A percentile compares a stretch with the other conserved stretches of the same genome.
These are phyloP conservation scores for Paraplagusia blochii DNA, from an alignment of 2,113 vertebrate genomes.

Conservation along the genomic window DNA sequence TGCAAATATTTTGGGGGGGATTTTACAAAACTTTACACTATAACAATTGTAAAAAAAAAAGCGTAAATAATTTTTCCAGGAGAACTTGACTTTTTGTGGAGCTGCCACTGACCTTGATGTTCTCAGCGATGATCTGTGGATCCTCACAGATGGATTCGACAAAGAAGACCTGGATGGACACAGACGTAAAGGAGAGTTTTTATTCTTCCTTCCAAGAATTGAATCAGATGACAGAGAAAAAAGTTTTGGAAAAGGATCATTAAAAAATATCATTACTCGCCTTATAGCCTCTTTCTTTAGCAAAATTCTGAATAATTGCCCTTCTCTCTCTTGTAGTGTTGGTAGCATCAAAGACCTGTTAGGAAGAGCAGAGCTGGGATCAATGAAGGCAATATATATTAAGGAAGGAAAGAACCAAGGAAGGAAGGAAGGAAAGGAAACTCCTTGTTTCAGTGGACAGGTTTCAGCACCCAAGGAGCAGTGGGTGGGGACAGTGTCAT, in stretches of 20 bases:
- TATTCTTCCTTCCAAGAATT: too few relatives aligned
- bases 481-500: too few relatives aligned
- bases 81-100: not conserved
- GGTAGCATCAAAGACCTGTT: constrained; percentile 88
- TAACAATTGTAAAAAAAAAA: too few relatives aligned
- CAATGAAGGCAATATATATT: not conserved
- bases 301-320: constrained; percentile 77
- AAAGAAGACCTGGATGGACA: constrained; percentile 82
- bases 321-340: constrained; percentile 87
- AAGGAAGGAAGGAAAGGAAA: too few relatives aligned
- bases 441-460: too few relatives aligned
- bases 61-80: too few relatives aligned
- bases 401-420: not conserved
- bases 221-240: too few relatives aligned
- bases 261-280: constrained; percentile 47
- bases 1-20: constrained; percentile 30
- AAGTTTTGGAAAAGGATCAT: too few relatives aligned
- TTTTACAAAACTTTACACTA: too few relatives aligned
- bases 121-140: constrained; percentile 83
- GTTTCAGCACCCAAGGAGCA: too few relatives aligned
- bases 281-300: constrained; percentile 85
- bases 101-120: constrained; percentile 79
- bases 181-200: too few relatives aligned
- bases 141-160: constrained; percentile 89
- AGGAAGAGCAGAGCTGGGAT: not conserved